Percentiles rank a stretch among this genome's conserved stretches.
Conservation (phyloP, 2,888 invertebrate species). For the Oscheius sp. region DNA sequence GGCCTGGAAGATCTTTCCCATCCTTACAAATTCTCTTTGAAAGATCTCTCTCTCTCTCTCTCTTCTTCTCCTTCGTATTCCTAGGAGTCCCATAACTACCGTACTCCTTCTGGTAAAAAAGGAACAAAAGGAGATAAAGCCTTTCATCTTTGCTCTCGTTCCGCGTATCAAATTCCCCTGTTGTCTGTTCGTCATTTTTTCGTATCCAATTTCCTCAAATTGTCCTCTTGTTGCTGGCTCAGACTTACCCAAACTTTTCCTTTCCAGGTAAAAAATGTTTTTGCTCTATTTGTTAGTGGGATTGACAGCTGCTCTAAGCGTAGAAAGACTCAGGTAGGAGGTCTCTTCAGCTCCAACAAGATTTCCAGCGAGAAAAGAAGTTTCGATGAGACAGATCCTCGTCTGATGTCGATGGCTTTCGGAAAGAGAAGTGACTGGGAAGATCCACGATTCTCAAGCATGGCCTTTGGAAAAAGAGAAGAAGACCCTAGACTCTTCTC, state of each 20-base stretch:
- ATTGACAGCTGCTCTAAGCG: background rate
- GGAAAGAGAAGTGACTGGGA: constrained; percentile 4
- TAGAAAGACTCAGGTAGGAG: background rate
- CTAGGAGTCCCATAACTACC: too few relatives aligned
- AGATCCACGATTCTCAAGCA: constrained; percentile 12
- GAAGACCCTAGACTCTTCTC: constrained; percentile 18
- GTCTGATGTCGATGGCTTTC: constrained; percentile 17
- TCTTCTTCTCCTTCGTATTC: too few relatives aligned
- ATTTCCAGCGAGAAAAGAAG: background rate
- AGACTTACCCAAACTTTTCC: constrained; percentile 1
- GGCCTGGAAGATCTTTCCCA: too few relatives aligned
- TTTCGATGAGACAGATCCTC: background rate
- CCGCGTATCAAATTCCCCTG: background rate
- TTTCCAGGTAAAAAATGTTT: constrained; percentile 3
- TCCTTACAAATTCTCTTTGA: too few relatives aligned
- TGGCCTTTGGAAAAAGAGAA: constrained; percentile 18
- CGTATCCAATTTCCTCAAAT: constrained; percentile 15
- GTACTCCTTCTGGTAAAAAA: too few relatives aligned
- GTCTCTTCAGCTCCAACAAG: background rate
- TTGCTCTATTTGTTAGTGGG: constrained; percentile 18
- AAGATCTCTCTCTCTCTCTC: too few relatives aligned
- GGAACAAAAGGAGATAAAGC: too few relatives aligned
- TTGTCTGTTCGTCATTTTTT: constrained; percentile 12
- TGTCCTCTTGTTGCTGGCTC: background rate
- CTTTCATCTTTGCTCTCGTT: too few relatives aligned